Percentiles rank a stretch among this genome's conserved stretches.
Conservation (phyloP, 2,113 vertebrate species). For the Heptranchias perlo region DNA sequence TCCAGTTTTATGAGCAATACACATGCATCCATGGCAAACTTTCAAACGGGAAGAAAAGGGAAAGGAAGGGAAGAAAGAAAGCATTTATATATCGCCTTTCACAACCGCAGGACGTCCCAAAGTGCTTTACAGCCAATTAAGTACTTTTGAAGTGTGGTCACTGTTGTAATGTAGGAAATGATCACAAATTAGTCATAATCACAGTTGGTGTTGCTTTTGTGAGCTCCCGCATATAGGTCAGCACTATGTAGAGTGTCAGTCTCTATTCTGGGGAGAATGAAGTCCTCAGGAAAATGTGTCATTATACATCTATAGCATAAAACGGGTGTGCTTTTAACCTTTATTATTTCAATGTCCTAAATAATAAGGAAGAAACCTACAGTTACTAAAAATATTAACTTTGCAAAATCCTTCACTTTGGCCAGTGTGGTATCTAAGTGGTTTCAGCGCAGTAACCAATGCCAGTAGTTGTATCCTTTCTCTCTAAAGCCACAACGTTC, state of each 20-base stretch:
- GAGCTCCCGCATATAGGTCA: conserved; percentile 80
- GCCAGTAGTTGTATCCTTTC: conserved; percentile 74
- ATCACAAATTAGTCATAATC: conserved; percentile 50
- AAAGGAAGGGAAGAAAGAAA: not conserved
- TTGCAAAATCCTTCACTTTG: conserved; percentile 73
- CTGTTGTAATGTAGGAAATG: not conserved
- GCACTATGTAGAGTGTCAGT: conserved; percentile 67
- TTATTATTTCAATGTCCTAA: conserved; percentile 73
- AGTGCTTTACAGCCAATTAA: not conserved
- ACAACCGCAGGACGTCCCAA: not conserved
- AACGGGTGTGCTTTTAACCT: conserved; percentile 74
- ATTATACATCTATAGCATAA: conserved; percentile 80
- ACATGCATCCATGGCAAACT: conserved; percentile 73
- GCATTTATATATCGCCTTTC: not conserved
- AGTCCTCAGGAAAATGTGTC: conserved; percentile 63
- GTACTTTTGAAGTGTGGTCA: not conserved
- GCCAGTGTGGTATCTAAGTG: conserved; percentile 77
- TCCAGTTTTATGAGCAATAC: conserved; percentile 66
- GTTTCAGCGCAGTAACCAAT: conserved; percentile 74
- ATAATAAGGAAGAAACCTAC: not conserved
- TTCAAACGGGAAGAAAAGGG: conserved; percentile 58
- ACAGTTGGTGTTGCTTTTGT: conserved; percentile 72
- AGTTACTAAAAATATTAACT: not conserved
- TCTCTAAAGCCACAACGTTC: conserved; percentile 70
- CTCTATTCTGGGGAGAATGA: conserved; percentile 70